phyloP scores from a whole-genome alignment of 1,140 invertebrate species.

The Cotesia vestalis region DNA sequence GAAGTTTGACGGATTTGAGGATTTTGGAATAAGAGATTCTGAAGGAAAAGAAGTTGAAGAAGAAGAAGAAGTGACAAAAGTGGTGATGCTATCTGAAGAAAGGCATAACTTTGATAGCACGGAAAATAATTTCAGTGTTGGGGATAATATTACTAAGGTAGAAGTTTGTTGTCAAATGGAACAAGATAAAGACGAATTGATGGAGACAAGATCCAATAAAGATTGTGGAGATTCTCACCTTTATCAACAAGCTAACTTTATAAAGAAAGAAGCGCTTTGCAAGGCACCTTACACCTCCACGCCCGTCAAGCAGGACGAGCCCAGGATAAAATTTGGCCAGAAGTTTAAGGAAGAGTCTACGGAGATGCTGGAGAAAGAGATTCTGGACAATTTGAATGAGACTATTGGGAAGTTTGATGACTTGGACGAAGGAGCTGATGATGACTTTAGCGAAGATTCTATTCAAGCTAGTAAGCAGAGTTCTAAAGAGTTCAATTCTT shows the following conservation, averaged over 20 bases:
- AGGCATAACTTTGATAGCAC: not conserved
- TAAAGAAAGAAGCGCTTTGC: slow-evolving; percentile 28
- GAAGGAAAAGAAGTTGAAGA: no score
- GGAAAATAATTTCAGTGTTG: no score
- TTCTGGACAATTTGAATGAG: slow-evolving; percentile 57
- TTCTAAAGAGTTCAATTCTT: slow-evolving; percentile 50
- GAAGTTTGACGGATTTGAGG: not conserved
- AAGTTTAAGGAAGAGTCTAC: slow-evolving; percentile 13
- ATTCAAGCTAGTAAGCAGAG: slow-evolving; percentile 44
- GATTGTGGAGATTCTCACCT: slow-evolving; percentile 26
- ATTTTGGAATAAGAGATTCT: slow-evolving; percentile 15
- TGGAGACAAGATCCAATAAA: not conserved
- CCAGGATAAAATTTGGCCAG: not conserved
- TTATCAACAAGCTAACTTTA: slow-evolving; percentile 31
- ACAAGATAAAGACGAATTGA: not conserved
- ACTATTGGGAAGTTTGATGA: slow-evolving; percentile 59
- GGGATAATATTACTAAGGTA: no score
- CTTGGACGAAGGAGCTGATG: slow-evolving; percentile 37
- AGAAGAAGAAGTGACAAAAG: no score
- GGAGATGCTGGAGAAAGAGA: slow-evolving; percentile 48
- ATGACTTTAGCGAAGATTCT: slow-evolving; percentile 55
- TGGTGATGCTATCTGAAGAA: not conserved
- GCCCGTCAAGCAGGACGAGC: slow-evolving; percentile 2
- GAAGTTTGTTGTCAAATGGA: not conserved
- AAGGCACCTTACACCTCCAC: not conserved